Conservation (phyloP, 2,797 vertebrate genomes). For the Pseudocheirus occidentalis region DNA sequence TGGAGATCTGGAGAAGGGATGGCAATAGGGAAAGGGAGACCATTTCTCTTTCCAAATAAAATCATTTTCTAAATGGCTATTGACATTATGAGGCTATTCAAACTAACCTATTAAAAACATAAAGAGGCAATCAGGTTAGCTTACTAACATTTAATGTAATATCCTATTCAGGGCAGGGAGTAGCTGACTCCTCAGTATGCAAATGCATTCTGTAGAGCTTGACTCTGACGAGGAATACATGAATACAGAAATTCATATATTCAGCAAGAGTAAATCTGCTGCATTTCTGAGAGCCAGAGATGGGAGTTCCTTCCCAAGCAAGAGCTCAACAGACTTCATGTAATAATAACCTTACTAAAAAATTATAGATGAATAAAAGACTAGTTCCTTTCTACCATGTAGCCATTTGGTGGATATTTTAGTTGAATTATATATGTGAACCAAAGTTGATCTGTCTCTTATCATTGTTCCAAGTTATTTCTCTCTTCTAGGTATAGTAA, state of each 20-base stretch:
- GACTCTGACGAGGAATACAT: neutral
- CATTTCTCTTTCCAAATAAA: conserved; percentile 52
- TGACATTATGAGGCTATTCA: conserved; percentile 58
- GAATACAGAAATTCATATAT: neutral
- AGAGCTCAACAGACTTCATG: neutral
- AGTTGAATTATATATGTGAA: neutral
- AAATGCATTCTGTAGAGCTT: conserved; percentile 5
- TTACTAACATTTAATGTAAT: conserved; percentile 42
- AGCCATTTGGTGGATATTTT: conserved; percentile 15
- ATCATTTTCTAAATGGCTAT: conserved; percentile 62
- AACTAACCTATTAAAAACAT: conserved; percentile 48
- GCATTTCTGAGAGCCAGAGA: neutral
- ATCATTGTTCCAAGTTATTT: conserved; percentile 14
- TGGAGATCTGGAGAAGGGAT: conserved; percentile 33
- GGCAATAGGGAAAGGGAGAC: conserved; percentile 9
- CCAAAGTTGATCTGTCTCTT: neutral
- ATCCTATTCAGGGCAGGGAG: conserved; percentile 18
- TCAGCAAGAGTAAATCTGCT: neutral
- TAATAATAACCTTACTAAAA: neutral
- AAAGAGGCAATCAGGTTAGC: conserved; percentile 32
- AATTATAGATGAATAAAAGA: neutral
- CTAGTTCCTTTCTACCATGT: conserved; percentile 6
- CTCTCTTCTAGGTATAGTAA: conserved; percentile 40
- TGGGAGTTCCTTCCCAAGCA: neutral
- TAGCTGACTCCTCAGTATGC: conserved; percentile 24